Conservation (phyloP, 2,888 invertebrate genomes). For the Sycophila texana region DNA sequence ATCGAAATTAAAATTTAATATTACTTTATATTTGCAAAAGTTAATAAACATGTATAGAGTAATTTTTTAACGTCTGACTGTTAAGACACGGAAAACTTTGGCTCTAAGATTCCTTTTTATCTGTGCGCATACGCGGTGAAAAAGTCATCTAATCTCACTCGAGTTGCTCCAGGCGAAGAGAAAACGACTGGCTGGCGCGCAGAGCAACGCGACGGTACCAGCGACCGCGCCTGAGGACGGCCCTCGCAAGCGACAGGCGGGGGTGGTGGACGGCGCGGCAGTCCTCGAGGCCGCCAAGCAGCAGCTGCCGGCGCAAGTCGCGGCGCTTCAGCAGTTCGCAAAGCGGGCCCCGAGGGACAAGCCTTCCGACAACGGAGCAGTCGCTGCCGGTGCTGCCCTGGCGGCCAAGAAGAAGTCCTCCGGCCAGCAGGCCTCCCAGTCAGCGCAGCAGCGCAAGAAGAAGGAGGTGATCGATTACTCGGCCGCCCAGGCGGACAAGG, state of each 20-base stretch:
- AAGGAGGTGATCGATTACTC: slow-evolving; percentile 90
- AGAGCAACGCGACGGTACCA: background rate
- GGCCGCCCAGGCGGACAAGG: slow-evolving; percentile 79
- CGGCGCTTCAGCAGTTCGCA: slow-evolving; percentile 44
- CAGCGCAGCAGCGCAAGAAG: slow-evolving; percentile 79
- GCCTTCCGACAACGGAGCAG: slow-evolving; percentile 31
- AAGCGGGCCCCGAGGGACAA: slow-evolving; percentile 50
- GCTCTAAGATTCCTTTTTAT: too few species aligned
- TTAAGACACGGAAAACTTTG: too few species aligned
- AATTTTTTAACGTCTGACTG: too few species aligned
- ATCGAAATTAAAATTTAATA: too few species aligned
- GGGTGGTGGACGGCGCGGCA: slow-evolving; percentile 17
- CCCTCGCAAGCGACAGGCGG: slow-evolving; percentile 47
- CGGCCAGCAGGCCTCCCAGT: slow-evolving; percentile 74
- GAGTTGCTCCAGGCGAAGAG: slow-evolving; percentile 59
- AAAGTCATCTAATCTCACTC: background rate
- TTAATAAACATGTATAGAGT: too few species aligned
- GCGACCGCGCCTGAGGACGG: slow-evolving; percentile 47
- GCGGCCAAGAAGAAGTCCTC: slow-evolving; percentile 60
- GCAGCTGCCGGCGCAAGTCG: slow-evolving; percentile 57
- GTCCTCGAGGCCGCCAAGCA: slow-evolving; percentile 40
- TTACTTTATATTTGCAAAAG: too few species aligned
- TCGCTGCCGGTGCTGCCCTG: background rate
- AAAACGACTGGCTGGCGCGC: slow-evolving; percentile 64
- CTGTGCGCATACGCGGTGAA: too few species aligned